Evolutionary conservation across 2,797 vertebrate genomes (phyloP).

Genomic region (Falco naumanni): DNA sequence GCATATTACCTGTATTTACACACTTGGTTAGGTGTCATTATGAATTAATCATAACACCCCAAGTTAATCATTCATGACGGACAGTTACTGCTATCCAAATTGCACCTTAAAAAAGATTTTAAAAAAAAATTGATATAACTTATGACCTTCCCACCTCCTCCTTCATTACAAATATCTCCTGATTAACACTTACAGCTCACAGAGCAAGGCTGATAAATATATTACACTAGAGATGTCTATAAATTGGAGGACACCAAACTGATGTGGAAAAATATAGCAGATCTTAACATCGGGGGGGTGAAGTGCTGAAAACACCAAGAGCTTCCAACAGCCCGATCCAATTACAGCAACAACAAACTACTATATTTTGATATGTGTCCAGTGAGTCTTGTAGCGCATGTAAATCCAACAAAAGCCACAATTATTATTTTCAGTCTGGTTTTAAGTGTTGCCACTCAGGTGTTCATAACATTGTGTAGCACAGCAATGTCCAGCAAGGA

Average conservation of each 20-base stretch:
- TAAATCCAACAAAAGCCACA: neutral
- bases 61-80: neutral
- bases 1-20: neutral
- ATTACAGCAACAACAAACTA: neutral
- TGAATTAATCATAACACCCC: neutral
- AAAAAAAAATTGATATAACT: neutral
- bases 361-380: neutral
- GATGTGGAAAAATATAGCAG: neutral
- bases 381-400: neutral
- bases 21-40: neutral
- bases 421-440: neutral
- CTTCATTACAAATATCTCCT: neutral
- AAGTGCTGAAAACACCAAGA: neutral
- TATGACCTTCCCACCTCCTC: neutral
- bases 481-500: neutral
- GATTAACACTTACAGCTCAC: neutral
- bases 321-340: neutral
- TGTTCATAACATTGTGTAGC: neutral
- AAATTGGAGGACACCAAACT: neutral
- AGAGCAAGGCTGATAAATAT: neutral
- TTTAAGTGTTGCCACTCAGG: neutral
- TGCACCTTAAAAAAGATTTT: neutral
- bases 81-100: neutral
- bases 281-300: neutral
- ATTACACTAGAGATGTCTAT: neutral